Base-by-base conservation (phyloP, 2,797 vertebrate species). In the Sebastes trivittatus region DNA sequence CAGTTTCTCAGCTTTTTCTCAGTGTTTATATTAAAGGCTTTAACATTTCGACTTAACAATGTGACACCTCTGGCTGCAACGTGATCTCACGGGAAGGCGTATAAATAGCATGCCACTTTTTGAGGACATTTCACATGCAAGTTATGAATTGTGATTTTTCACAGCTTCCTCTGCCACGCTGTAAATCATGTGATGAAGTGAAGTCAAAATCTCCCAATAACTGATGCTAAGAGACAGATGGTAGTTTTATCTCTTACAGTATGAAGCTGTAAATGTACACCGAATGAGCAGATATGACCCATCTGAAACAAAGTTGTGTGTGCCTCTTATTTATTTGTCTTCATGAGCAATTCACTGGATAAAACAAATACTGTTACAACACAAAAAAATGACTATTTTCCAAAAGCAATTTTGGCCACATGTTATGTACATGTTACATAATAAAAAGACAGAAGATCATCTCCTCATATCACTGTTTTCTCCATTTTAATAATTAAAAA, bases 291-390 rank as follows among this genome's bases (percentile, higher is more conserved):
- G 72, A 89, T 78, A 78, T 23, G 68, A 88, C 56, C 61, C 79
- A 54, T 69, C 27, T 79, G 71, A 91, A 88, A 81, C 90, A 88
- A 42, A 66, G 23, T 80, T 78, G 88, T 92, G 90, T 93, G 92
- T 89, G 90, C 81, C 89, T 95, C 92, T 93, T 95, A 93, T 96
- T 96, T 96, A 96, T 96, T 96, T 91, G 88, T 95, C 91, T 94
- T 95, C 90, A 95, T 95, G 94, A 94, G 94, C 95, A 96, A 92
- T 94, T 96, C 94, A 96, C 95, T 92, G 92, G 87, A 92, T 95
- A 95, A 96, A 96, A 95, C 95, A 96, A 96, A 95, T 95, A 96
- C 95, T 89, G 92, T 95, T 95, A 96, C 96, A 96, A 96, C 95
- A 96, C 95, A 96, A 96, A 96, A 32, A 92, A 78, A 91, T 80